A percentile compares a stretch with the other conserved stretches of the same genome.
Evolutionary conservation across 2,888 invertebrate genomes (phyloP).

Genomic region (Pandemis cinnamomeana): DNA sequence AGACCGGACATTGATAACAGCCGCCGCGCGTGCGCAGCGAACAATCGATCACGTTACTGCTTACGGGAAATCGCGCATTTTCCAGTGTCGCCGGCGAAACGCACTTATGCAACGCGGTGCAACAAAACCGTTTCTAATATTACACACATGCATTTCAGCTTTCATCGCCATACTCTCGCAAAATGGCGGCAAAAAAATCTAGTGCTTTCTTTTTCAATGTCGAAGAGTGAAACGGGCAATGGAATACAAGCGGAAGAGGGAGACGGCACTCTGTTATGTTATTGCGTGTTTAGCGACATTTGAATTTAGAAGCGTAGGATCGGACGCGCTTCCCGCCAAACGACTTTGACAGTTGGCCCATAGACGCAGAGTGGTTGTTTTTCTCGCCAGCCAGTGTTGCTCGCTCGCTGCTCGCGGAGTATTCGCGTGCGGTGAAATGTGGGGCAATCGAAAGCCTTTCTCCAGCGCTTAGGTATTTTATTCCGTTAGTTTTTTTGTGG

Average conservation of each 20-base stretch:
- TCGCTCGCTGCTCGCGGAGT: constrained; percentile 60
- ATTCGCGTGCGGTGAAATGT: constrained; percentile 81
- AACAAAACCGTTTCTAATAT: constrained; percentile 81
- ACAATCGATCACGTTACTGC: constrained; percentile 32
- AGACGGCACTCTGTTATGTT: constrained; percentile 63
- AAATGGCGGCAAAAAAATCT: constrained; percentile 74
- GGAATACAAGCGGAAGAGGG: constrained; percentile 55
- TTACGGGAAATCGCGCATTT: constrained; percentile 48
- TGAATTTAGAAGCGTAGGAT: constrained; percentile 60
- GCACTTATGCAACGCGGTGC: constrained; percentile 82
- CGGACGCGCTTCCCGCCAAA: constrained; percentile 66
- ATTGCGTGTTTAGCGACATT: constrained; percentile 66
- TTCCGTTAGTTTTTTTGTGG: constrained; percentile 84
- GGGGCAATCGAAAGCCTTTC: constrained; percentile 85
- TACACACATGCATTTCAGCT: constrained; percentile 80
- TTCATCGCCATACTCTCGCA: constrained; percentile 82
- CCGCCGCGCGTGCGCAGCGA: constrained; percentile 32
- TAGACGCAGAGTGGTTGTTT: constrained; percentile 63
- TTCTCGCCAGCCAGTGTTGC: constrained; percentile 60
- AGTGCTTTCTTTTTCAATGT: constrained; percentile 84
- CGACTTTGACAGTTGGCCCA: constrained; percentile 62
- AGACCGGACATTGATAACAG: constrained; percentile 34
- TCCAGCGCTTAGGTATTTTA: constrained; percentile 82
- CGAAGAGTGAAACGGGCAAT: constrained; percentile 62
- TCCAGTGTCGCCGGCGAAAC: constrained; percentile 65